Evolutionary conservation across 1,140 invertebrate genomes (phyloP), one percentile per base, ranked within the genome.

Genomic region (Diplogasteroides magnus): DNA sequence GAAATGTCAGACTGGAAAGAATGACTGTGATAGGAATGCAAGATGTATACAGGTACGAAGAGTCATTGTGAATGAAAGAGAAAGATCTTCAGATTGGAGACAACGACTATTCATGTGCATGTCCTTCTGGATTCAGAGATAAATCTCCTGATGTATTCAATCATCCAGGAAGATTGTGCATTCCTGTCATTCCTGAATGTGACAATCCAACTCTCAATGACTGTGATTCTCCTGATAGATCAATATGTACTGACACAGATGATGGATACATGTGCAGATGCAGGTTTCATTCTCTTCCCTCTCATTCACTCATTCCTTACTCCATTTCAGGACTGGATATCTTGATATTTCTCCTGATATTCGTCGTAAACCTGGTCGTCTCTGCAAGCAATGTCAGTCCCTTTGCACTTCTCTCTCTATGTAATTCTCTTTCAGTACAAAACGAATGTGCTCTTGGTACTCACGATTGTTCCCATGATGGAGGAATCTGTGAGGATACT

Each of bases 171-270:
- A 59, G 80, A 25, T 70, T 82, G n/a, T 82, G 80, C 61, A 83
- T 82, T 66, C 81, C 81, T 1, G 77, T 81, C 15, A 82, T 82
- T 62, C 81, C 81, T 13, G 81, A 83, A 57, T 83, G 80, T 57
- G 79, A 82, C 61, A 82, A 82, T 32, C 80, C 80, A 31, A 71
- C 77, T 13, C 76, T 82, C 28, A 82, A 82, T 66, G 81, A 82
- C 64, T 82, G 80, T 60, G 80, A 82, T 61, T 77, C 81, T 0
- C 79, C 79, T 2, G 80, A 82, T 67, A 61, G 78, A 32, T 74
- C 81, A 0, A 73, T 82, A 64, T 82, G 80, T 59, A 83, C 78
- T 2, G 80, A 82, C 57, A 82, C 76, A 13, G 80, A 82, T 68
- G 80, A 82, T 26, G 80, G 81, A 13, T 82, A 82, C 61, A 57